Evolutionary conservation across 2,797 vertebrate genomes (phyloP).

Genomic region (Heteromormyrus szaboi): DNA sequence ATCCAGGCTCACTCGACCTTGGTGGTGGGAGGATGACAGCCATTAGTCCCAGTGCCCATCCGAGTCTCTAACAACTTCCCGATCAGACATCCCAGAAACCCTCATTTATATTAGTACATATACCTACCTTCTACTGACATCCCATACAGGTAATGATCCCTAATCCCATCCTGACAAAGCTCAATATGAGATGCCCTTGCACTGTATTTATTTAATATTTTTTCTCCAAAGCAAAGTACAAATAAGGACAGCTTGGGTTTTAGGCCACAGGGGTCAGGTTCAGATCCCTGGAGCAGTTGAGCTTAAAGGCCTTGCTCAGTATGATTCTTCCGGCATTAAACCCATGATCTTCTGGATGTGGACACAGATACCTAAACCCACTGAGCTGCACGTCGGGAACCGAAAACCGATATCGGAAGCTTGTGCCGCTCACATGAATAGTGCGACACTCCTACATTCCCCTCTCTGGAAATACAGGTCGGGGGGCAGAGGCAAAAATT

Average conservation of each 20-base stretch:
- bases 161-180: neutral
- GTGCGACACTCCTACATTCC: neutral
- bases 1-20: neutral
- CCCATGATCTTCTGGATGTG: neutral
- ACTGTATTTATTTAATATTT: neutral
- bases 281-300: neutral
- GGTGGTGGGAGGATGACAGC: neutral
- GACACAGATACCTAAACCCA: neutral
- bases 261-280: neutral
- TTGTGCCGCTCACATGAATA: neutral
- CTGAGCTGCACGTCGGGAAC: neutral
- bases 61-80: neutral
- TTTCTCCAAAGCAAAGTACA: neutral
- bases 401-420: neutral
- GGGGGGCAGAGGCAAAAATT: neutral
- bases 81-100: neutral
- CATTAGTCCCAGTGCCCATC: neutral
- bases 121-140: neutral
- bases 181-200: neutral
- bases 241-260: neutral
- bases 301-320: neutral
- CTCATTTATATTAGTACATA: neutral
- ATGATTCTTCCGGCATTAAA: neutral
- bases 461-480: neutral
- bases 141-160: neutral